Conservation (phyloP, 2,888 invertebrate genomes). For the Hypomecis atomaria region DNA sequence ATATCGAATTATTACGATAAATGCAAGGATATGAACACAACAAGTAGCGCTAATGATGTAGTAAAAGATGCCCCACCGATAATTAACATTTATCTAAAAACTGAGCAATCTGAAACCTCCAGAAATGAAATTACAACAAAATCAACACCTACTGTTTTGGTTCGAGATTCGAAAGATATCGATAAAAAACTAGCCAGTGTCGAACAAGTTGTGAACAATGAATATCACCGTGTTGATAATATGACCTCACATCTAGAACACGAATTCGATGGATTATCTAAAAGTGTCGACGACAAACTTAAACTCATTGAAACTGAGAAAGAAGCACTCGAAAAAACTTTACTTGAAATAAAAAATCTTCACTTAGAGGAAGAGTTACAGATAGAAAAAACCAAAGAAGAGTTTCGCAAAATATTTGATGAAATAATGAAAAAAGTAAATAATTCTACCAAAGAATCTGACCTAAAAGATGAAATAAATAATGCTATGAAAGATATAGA, state of each 20-base stretch:
- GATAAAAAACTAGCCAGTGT: slow-evolving; percentile 43
- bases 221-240: slow-evolving; percentile 57
- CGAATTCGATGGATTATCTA: slow-evolving; percentile 61
- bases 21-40: slow-evolving; percentile 33
- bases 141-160: neutral
- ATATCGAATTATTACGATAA: slow-evolving; percentile 45
- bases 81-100: slow-evolving; percentile 19
- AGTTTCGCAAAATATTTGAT: slow-evolving; percentile 58
- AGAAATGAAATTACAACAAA: slow-evolving; percentile 4
- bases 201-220: slow-evolving; percentile 51
- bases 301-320: slow-evolving; percentile 42
- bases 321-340: slow-evolving; percentile 51
- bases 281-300: slow-evolving; percentile 52
- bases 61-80: neutral
- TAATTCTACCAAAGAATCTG: slow-evolving; percentile 21
- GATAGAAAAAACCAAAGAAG: slow-evolving; percentile 53
- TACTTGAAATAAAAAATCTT: slow-evolving; percentile 57
- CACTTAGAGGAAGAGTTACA: slow-evolving; percentile 55
- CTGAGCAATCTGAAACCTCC: neutral
- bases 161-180: slow-evolving; percentile 8
- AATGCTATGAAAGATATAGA: slow-evolving; percentile 52
- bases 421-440: slow-evolving; percentile 48
- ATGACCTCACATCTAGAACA: slow-evolving; percentile 57
- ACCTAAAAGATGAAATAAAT: slow-evolving; percentile 54
- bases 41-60: neutral